phyloP scores from a whole-genome alignment of 2,797 vertebrate genomes.

The Emys orbicularis region DNA sequence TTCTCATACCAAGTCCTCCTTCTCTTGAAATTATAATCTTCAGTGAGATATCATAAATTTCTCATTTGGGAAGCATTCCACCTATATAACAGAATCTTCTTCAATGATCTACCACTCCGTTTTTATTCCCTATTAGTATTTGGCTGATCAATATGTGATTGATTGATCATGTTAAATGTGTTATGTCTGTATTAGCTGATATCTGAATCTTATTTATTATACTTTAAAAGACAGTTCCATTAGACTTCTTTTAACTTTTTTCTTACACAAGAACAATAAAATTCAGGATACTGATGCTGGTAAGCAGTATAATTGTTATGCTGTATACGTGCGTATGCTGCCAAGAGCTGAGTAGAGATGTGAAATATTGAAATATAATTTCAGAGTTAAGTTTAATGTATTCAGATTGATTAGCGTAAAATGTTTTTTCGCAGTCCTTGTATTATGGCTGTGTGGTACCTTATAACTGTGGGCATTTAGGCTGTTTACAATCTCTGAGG shows the following conservation, averaged over 20 bases:
- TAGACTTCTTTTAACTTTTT: slow-evolving; percentile 30
- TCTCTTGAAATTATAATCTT: background rate
- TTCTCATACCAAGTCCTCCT: background rate
- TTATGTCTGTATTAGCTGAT: slow-evolving; percentile 65
- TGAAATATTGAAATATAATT: slow-evolving; percentile 9
- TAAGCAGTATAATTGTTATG: background rate
- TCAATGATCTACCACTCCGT: slow-evolving; percentile 56
- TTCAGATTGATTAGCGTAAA: background rate
- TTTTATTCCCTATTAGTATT: slow-evolving; percentile 73
- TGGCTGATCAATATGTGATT: slow-evolving; percentile 70
- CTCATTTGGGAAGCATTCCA: slow-evolving; percentile 62
- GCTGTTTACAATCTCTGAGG: background rate
- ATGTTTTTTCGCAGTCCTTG: background rate
- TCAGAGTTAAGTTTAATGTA: background rate
- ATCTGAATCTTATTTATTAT: slow-evolving; percentile 58
- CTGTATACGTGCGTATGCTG: background rate
- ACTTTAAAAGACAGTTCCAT: slow-evolving; percentile 9
- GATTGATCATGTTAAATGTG: slow-evolving; percentile 69
- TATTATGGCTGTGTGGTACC: background rate
- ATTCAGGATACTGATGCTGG: background rate
- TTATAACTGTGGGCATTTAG: background rate
- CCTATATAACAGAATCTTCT: slow-evolving; percentile 60
- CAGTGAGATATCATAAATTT: slow-evolving; percentile 38
- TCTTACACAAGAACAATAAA: background rate
- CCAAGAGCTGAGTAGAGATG: background rate